Base-by-base conservation (phyloP, 2,888 invertebrate species). In the Lysandra coridon region DNA sequence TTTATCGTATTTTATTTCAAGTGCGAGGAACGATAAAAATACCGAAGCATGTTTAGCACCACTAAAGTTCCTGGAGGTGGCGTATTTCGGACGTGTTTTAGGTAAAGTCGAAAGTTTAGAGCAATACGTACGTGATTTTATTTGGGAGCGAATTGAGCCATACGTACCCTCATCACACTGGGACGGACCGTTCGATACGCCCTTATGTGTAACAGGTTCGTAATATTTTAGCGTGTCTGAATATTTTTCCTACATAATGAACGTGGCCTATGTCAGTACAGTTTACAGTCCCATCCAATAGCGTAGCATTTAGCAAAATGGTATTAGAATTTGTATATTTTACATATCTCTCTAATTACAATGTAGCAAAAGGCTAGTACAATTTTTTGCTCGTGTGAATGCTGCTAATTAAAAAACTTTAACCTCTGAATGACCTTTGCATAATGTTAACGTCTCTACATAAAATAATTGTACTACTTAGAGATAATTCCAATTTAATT, bases 31-130 rank as follows among this genome's bases (percentile, higher is more conserved):
- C 78, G 92, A 91, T 79, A 90, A 88, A 80, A 84, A 82, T 78
- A 62, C 82, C 1, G 88, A 89, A 85, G 89, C 91, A 30, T 89
- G 85, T 76, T 81, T 94, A 12, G 91, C 92, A 1, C 86, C 85
- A 3, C 80, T 92, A 78, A 81, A 81, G 79, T 93, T 93, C 81
- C 88, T 89, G 1, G 86, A 90, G 69, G 86, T 85, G 12, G 86
- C 92, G 37, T 92, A 92, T 83, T 94, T 93, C 81, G 92, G 87
- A 0, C 81, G 87, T 37, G 87, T 92, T 14, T 23, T 85, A 6
- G 88, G 88, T 7, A 79, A 80, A 6, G 86, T 88, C 73, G 85
- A 87, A 17, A 80, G 78, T 6, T n/a, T 87, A 33, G 37, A 78
- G 33, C 81, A 81, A 57, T 88, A 85, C 79, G 80, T 92, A 1